phyloP scores from a whole-genome alignment of 2,113 vertebrate species.

The Tychaedon coryphoeus region DNA sequence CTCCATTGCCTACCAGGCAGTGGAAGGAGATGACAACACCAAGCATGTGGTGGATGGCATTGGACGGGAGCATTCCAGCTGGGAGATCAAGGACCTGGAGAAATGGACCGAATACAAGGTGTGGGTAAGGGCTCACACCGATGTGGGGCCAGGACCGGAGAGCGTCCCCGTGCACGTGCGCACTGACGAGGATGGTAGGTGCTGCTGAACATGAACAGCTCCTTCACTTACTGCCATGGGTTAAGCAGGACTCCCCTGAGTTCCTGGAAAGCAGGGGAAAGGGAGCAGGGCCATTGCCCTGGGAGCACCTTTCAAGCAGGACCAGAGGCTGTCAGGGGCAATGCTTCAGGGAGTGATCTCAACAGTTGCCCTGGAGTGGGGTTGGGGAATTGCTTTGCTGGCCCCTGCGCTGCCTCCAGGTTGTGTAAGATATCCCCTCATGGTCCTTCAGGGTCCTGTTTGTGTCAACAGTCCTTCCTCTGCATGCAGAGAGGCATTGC shows the following conservation, averaged over 20 bases:
- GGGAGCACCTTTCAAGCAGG: not conserved
- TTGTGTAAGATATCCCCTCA: not conserved
- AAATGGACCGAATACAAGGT: constrained; percentile 99
- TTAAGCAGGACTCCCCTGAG: not conserved
- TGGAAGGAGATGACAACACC: constrained; percentile 89
- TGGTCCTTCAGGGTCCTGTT: not conserved
- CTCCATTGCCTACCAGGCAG: constrained; percentile 90
- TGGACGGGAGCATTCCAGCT: constrained; percentile 86
- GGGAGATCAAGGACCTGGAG: constrained; percentile 92
- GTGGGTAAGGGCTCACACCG: constrained; percentile 97
- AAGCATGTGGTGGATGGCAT: constrained; percentile 89
- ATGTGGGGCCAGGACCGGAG: constrained; percentile 95
- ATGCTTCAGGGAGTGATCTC: not conserved
- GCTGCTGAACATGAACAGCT: not conserved
- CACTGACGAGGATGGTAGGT: constrained; percentile 98
- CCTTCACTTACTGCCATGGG: not conserved
- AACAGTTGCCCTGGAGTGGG: not conserved
- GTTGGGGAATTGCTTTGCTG: not conserved
- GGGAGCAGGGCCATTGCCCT: not conserved
- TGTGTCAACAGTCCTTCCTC: not conserved
- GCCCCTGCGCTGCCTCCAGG: not conserved
- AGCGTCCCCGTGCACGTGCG: constrained; percentile 87
- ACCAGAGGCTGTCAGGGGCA: not conserved
- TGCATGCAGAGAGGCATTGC: not conserved
- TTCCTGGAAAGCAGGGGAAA: not conserved